These are phyloP conservation scores for Sphaerophoria taeniata DNA, from an alignment of 2,888 invertebrate genomes.

Conservation along the genomic window DNA sequence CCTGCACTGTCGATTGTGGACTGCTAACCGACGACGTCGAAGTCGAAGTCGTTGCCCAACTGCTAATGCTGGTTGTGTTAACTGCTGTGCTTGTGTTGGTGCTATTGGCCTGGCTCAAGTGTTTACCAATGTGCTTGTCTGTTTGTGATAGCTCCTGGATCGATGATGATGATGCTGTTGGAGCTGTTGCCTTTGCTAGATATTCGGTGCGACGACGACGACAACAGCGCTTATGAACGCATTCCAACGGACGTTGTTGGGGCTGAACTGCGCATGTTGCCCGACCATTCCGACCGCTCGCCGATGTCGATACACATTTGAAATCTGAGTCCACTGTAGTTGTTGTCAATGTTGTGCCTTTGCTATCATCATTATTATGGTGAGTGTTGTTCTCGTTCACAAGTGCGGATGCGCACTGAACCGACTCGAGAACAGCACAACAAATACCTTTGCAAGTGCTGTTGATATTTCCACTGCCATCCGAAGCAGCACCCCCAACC, in stretches of 20 bases:
- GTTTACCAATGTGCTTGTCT: constrained; percentile 56
- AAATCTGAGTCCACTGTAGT: constrained; percentile 61
- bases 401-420: constrained; percentile 73
- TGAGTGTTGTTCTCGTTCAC: constrained; percentile 69
- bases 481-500: background rate
- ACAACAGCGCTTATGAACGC: constrained; percentile 68
- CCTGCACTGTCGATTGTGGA: constrained; percentile 68
- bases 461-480: constrained; percentile 41
- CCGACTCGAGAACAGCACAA: constrained; percentile 68
- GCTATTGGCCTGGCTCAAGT: constrained; percentile 42
- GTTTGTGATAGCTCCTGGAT: constrained; percentile 75
- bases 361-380: constrained; percentile 32
- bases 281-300: constrained; percentile 57
- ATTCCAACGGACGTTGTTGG: constrained; percentile 70
- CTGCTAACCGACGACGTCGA: constrained; percentile 67
- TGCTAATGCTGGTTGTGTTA: constrained; percentile 68
- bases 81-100: constrained; percentile 33
- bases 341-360: constrained; percentile 55
- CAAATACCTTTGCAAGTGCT: constrained; percentile 65
- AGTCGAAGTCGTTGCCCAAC: constrained; percentile 70
- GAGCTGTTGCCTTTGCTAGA: constrained; percentile 51
- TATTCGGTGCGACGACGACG: constrained; percentile 51
- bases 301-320: constrained; percentile 73
- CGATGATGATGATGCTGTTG: constrained; percentile 77
- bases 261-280: constrained; percentile 69